Base-by-base conservation (phyloP, 2,888 invertebrate genomes). In the Ecdyonurus torrentis region DNA sequence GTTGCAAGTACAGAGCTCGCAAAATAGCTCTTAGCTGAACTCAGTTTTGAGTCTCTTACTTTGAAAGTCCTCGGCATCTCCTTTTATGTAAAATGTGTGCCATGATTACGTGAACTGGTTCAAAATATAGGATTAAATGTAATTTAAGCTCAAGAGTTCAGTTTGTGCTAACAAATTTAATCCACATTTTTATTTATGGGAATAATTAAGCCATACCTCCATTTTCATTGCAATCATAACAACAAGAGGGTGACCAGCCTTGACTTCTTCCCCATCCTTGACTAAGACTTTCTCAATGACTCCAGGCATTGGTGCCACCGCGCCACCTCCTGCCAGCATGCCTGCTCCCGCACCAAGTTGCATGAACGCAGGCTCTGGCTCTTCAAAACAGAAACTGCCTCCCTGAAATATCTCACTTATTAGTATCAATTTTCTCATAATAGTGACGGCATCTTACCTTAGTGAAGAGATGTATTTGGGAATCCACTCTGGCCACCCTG, bases 191-290 rank as follows among this genome's bases (percentile, higher is more conserved):
- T 58, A 20, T 10, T 58, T 58, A 10, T 50, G 10, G 52, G n/a
- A 50, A 5, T 59, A 20, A 2, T n/a, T n/a, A 25, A 15, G 22
- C 64, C 69, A 73, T 71, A 83, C 83, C 79, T 99, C 99, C 99
- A 99, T 99, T 79, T 99, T 99, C 99, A 99, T 99, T 0, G 99
- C 99, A 67, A 96, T 94, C 72, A 99, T 86, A 58, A 97, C 89
- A 65, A 97, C 86, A 1, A 99, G 77, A 0, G 91, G 86, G 72
- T 98, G 94, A 0, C 96, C 97, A 72, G 84, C 83, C 66, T 85
- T 83, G 2, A 99, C 94, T 70, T 73, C 68, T 69, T 94, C 89
- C 0, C 95, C 96, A 23, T 82, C 78, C 65, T 82, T 81, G 1
- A 98, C 93, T 22, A 91, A 78, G 60, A 98, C 78, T 74, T 91